Evolutionary conservation across 2,797 vertebrate species (phyloP).

Genomic region (Mastacembelus armatus): DNA sequence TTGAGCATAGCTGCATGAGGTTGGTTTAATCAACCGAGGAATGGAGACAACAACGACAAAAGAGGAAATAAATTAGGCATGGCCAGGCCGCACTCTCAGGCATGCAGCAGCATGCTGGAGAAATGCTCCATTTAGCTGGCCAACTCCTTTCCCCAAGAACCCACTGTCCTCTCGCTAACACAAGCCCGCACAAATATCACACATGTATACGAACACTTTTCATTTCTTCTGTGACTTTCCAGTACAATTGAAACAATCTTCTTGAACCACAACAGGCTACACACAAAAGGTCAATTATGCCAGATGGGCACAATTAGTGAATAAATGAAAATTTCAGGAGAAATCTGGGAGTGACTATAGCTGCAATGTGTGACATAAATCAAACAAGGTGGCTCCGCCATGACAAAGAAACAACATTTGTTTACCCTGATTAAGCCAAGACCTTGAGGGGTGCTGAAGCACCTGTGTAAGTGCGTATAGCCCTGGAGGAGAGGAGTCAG

Average conservation of each 20-base stretch:
- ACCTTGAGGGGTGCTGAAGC: conserved; percentile 77
- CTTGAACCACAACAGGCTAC: conserved; percentile 62
- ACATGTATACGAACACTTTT: conserved; percentile 23
- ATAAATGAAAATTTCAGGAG: conserved; percentile 54
- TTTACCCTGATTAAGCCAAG: conserved; percentile 79
- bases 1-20: conserved; percentile 84
- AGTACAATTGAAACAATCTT: conserved; percentile 60
- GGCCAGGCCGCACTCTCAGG: conserved; percentile 76
- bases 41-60: conserved; percentile 84
- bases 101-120: conserved; percentile 76
- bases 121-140: conserved; percentile 83
- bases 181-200: conserved; percentile 25
- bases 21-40: conserved; percentile 86
- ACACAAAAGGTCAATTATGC: conserved; percentile 77
- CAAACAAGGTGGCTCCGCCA: conserved; percentile 71
- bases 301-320: conserved; percentile 78
- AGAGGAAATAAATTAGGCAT: conserved; percentile 85
- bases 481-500: conserved; percentile 78
- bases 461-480: conserved; percentile 78
- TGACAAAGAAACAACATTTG: conserved; percentile 81
- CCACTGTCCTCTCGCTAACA: conserved; percentile 53
- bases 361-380: conserved; percentile 65
- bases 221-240: conserved; percentile 64
- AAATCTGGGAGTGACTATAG: conserved; percentile 53
- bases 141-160: conserved; percentile 65